These are phyloP conservation scores for Macroglossus sobrinus DNA, from an alignment of 2,113 vertebrate genomes.

Conservation along the genomic window DNA sequence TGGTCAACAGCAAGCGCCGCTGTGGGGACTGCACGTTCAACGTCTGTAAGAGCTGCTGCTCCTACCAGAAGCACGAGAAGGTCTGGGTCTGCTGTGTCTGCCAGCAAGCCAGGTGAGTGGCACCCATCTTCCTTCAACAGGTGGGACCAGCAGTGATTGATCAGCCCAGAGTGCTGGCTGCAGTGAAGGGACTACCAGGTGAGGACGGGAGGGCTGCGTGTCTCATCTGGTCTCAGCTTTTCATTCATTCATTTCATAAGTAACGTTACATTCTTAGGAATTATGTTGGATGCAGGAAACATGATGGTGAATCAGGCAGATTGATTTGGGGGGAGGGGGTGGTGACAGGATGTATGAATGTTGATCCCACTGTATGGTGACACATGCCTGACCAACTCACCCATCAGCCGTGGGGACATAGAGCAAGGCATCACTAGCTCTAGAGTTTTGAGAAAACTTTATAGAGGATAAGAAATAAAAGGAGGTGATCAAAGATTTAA, in stretches of 20 bases:
- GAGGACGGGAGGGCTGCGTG: not conserved
- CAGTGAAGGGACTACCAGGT: too few relatives aligned
- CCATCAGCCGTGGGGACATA: too few relatives aligned
- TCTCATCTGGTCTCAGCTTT: not conserved
- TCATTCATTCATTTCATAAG: not conserved
- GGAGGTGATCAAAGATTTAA: too few relatives aligned
- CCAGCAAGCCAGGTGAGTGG: constrained; percentile 92
- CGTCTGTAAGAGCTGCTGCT: constrained; percentile 95
- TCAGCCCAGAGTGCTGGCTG: not conserved
- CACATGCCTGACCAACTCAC: too few relatives aligned
- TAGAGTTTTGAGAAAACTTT: too few relatives aligned
- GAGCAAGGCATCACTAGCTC: too few relatives aligned
- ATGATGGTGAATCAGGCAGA: not conserved
- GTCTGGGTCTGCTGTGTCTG: constrained; percentile 93
- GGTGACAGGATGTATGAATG: accelerated
- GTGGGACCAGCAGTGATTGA: not conserved
- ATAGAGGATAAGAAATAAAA: too few relatives aligned
- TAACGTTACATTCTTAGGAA: not conserved
- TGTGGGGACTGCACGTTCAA: constrained; percentile 96
- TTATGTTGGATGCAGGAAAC: not conserved
- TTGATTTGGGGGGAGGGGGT: too few relatives aligned
- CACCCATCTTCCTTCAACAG: not conserved
- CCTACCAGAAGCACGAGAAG: constrained; percentile 91
- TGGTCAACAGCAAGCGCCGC: constrained; percentile 92
- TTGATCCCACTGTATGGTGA: too few relatives aligned